Evolutionary conservation across 30 jellyfish, hydroid and myxozoan species (phyloP).

Genomic region (Aurelia aurita complex sp. Pacific): DNA sequence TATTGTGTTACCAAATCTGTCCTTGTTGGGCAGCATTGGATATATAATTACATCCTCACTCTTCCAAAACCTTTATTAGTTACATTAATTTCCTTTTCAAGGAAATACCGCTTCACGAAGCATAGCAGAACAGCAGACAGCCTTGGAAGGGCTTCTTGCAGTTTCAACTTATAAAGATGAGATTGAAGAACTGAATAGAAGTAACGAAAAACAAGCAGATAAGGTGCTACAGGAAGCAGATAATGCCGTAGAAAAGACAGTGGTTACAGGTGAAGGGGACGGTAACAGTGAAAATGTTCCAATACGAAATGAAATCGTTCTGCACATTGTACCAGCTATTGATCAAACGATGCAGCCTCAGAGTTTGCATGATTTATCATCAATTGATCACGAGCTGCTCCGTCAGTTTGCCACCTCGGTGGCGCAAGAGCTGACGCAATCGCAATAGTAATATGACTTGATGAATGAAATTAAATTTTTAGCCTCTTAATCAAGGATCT

Average conservation of each 20-base stretch:
- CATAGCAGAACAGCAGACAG: slow-evolving; percentile 6
- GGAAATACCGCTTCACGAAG: not conserved
- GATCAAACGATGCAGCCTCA: slow-evolving; percentile 35
- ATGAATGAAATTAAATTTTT: too few species aligned
- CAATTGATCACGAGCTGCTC: slow-evolving; percentile 46
- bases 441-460: not conserved
- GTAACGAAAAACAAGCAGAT: not conserved
- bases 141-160: slow-evolving; percentile 20
- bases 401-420: slow-evolving; percentile 56
- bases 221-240: not conserved
- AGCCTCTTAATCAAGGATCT: too few species aligned
- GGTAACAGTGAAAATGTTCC: not conserved
- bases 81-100: not conserved
- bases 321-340: slow-evolving; percentile 34
- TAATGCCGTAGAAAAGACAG: not conserved
- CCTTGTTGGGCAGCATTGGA: too few species aligned
- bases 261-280: not conserved
- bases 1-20: too few species aligned
- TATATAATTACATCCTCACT: too few species aligned
- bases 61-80: not conserved
- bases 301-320: slow-evolving; percentile 24
- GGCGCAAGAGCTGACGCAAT: slow-evolving; percentile 38
- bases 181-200: not conserved
- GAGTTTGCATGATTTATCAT: slow-evolving; percentile 35
- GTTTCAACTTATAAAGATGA: slow-evolving; percentile 20